Evolutionary conservation across 2,797 vertebrate genomes (phyloP).

Genomic region (Macroramphosus scolopax): DNA sequence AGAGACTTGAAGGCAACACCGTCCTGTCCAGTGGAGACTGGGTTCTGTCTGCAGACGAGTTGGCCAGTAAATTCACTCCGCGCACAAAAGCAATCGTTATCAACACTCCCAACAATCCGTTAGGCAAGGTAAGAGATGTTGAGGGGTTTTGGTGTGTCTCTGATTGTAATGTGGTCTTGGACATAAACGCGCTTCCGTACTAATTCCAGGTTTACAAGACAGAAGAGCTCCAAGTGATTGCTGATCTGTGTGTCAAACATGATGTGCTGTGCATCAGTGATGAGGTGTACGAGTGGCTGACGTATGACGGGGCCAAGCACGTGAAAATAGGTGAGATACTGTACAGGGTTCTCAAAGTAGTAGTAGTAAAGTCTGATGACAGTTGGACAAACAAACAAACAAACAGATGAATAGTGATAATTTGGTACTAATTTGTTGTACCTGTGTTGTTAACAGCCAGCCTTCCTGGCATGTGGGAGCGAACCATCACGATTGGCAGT

Average conservation of each 20-base stretch:
- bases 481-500: constrained; percentile 87
- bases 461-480: constrained; percentile 95
- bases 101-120: constrained; percentile 95
- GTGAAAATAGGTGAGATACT: constrained; percentile 87
- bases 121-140: constrained; percentile 87
- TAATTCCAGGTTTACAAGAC: constrained; percentile 83
- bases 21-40: constrained; percentile 83
- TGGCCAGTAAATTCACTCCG: constrained; percentile 86
- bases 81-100: constrained; percentile 89
- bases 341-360: no score
- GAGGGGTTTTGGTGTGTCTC: not conserved
- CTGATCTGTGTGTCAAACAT: constrained; percentile 87
- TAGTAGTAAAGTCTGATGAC: no score
- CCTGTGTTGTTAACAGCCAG: constrained; percentile 77
- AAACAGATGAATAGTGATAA: no score
- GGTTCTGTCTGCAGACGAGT: constrained; percentile 84
- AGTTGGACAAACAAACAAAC: no score
- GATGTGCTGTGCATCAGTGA: constrained; percentile 88
- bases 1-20: constrained; percentile 69
- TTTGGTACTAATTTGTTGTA: not conserved
- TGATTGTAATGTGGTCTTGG: not conserved
- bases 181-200: not conserved
- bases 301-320: constrained; percentile 84
- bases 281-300: constrained; percentile 96
- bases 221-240: constrained; percentile 86